Evolutionary conservation across 2,113 vertebrate species (phyloP), one percentile per base, ranked within the genome.

Genomic region (Climacteris rufus): DNA sequence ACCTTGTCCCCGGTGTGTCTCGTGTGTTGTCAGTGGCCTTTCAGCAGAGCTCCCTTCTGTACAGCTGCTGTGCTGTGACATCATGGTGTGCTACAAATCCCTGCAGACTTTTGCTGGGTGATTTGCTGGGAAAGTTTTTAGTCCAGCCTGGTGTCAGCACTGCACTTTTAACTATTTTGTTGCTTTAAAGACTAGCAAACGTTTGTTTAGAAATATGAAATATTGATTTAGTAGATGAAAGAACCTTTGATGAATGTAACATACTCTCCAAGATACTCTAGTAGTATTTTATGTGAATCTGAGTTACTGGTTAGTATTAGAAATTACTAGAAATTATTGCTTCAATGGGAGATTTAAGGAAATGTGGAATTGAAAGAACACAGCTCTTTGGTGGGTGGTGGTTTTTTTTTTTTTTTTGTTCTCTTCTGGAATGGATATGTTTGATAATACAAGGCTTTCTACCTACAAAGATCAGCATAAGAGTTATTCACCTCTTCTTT

Each of bases 21-120:
- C 4, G 1, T 68, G 83, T 79, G 94, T 28, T 95, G 92, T 93
- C 86, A 90, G 68, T 52, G 86, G 83, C 88, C 90, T 97, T 95
- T 95, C 93, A 95, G 75, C 87, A 86, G 74, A 94, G 33, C 42
- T 76, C 53, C 84, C 70, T 83, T 50, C 74, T 0, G 0, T 88
- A 47, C 95, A 97, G 96, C 94, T 97, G 96, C 94, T 78, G 85
- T 44, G 61, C 85, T 54, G 94, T 92, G 96, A 96, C 77, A 61
- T 83, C 87, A 63, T 49, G 82, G 68, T 47, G 65, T 31, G 66
- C 71, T 50, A 50, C 59, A 95, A 83, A 90, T 79, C 82, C 72
- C 94, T 0, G 0, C 72, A 78, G 79, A 75, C n/a, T 49, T 68
- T 56, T 60, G 37, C 59, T 80, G 47, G 28, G 35, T 79, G 39